phyloP scores from a whole-genome alignment of 2,113 vertebrate species.

The Ophiodon elongatus region DNA sequence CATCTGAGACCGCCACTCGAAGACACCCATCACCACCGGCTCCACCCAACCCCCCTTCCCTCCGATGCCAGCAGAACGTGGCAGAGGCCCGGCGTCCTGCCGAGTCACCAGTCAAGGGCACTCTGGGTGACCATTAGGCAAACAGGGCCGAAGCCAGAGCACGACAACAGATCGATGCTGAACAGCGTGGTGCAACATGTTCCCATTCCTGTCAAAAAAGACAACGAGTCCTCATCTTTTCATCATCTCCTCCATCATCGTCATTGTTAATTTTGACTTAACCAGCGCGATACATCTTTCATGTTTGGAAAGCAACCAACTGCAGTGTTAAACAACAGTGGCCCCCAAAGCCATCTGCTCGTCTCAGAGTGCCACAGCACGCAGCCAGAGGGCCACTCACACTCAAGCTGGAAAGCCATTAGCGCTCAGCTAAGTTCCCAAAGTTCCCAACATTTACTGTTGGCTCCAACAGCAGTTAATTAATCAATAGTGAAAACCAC shows the following conservation, averaged over 20 bases:
- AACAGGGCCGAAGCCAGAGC: slow-evolving; percentile 60
- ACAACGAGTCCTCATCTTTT: neutral
- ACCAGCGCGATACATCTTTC: slow-evolving; percentile 34
- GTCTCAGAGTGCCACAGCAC: slow-evolving; percentile 34
- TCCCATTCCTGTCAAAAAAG: slow-evolving; percentile 17
- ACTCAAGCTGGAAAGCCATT: slow-evolving; percentile 43
- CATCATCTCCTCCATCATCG: slow-evolving; percentile 6
- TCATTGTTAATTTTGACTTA: slow-evolving; percentile 19
- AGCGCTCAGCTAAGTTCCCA: slow-evolving; percentile 69
- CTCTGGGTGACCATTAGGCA: slow-evolving; percentile 72
- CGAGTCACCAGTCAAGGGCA: slow-evolving; percentile 74
- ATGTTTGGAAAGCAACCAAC: slow-evolving; percentile 50
- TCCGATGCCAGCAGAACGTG: slow-evolving; percentile 58
- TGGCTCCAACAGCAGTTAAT: slow-evolving; percentile 14
- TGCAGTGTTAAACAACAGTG: slow-evolving; percentile 60
- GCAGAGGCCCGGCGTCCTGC: slow-evolving; percentile 67
- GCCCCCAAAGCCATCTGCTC: slow-evolving; percentile 60
- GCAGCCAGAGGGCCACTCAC: slow-evolving; percentile 45
- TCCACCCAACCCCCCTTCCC: slow-evolving; percentile 34
- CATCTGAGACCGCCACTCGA: slow-evolving; percentile 62
- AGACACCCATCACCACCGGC: slow-evolving; percentile 56
- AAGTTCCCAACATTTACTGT: slow-evolving; percentile 31
- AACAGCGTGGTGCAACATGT: slow-evolving; percentile 37
- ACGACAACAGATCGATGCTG: slow-evolving; percentile 47
- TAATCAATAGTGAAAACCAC: slow-evolving; percentile 11